Conservation (phyloP, 2,797 vertebrate species). For the Melanogrammus aeglefinus region DNA sequence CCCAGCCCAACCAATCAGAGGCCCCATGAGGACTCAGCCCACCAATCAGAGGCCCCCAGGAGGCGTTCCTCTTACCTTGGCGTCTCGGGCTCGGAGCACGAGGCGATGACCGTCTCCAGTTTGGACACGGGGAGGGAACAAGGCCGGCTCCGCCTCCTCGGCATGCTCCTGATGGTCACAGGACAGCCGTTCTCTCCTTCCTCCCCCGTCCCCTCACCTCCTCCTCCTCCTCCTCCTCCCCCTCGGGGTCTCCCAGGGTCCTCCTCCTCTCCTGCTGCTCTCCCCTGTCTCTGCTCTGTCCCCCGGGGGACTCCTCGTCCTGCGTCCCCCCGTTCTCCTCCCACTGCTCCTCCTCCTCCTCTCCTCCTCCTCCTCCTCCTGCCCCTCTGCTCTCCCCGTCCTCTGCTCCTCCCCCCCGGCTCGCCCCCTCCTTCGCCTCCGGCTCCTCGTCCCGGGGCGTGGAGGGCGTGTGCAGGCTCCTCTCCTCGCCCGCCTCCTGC, state of each 20-base stretch:
- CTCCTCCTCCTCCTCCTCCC: background rate
- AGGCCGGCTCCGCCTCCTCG: slow-evolving; percentile 48
- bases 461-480: slow-evolving; percentile 50
- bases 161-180: slow-evolving; percentile 1
- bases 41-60: background rate
- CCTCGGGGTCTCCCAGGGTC: slow-evolving; percentile 50
- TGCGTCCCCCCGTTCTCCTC: background rate
- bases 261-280: background rate
- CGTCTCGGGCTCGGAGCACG: slow-evolving; percentile 90
- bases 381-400: background rate
- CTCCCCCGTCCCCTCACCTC: slow-evolving; percentile 42
- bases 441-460: slow-evolving; percentile 53
- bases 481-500: slow-evolving; percentile 60
- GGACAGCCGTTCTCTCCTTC: slow-evolving; percentile 9
- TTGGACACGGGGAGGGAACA: slow-evolving; percentile 94
- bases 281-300: background rate
- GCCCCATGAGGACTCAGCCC: background rate
- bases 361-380: slow-evolving; percentile 23
- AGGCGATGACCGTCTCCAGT: slow-evolving; percentile 91
- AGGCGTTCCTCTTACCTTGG: slow-evolving; percentile 51
- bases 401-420: slow-evolving; percentile 34
- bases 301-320: background rate
- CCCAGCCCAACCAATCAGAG: no score
- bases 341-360: slow-evolving; percentile 36
- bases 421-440: slow-evolving; percentile 48